Evolutionary conservation across 1,140 invertebrate species (phyloP).

Genomic region (Eueides isabella): DNA sequence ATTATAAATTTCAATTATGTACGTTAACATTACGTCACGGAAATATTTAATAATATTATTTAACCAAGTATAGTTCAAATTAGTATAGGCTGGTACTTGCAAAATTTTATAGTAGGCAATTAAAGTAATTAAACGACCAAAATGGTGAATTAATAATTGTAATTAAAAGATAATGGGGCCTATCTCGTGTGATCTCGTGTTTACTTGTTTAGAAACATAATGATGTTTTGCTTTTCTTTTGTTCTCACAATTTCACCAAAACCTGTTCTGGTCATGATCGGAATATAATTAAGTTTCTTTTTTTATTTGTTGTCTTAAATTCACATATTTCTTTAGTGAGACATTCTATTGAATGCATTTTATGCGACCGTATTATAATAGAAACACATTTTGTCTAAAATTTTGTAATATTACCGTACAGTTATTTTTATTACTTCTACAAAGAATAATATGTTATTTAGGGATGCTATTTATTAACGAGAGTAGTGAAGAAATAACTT

Average conservation of each 20-base stretch:
- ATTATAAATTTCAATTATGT: no score
- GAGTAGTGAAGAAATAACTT: no score
- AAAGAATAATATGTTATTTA: no score
- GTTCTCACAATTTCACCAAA: conserved; percentile 36
- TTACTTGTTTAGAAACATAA: conserved; percentile 16
- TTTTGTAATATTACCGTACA: no score
- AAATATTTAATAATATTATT: neutral
- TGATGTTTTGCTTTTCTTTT: conserved; percentile 24
- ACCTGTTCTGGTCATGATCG: conserved; percentile 24
- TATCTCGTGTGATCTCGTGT: neutral
- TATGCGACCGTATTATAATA: neutral
- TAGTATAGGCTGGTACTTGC: neutral
- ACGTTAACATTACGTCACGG: no score
- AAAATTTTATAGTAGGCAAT: neutral
- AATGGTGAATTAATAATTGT: neutral
- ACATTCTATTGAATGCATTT: neutral
- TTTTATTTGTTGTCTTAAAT: conserved; percentile 24
- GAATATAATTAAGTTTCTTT: conserved; percentile 39
- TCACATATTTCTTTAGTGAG: conserved; percentile 24
- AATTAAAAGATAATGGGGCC: neutral
- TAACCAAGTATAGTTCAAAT: neutral
- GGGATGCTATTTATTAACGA: no score
- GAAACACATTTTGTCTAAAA: neutral
- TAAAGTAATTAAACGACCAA: neutral
- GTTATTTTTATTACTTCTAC: no score